These are phyloP conservation scores for Petrocephalus schoutedeni DNA, from an alignment of 2,797 vertebrate species.

Conservation along the genomic window DNA sequence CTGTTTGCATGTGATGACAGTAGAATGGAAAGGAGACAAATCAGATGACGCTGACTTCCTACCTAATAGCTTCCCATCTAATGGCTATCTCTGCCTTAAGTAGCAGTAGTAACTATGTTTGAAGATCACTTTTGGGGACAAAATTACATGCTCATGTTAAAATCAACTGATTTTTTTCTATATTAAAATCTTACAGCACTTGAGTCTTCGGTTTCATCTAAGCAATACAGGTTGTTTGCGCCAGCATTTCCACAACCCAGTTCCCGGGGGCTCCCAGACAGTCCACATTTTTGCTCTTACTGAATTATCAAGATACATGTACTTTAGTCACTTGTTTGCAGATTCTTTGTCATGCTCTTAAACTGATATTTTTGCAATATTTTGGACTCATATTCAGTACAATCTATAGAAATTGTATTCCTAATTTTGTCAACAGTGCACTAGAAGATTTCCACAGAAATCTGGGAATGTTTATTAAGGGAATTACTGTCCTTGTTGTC, in stretches of 20 bases:
- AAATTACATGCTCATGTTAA: background rate
- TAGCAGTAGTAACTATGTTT: background rate
- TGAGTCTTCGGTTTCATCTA: background rate
- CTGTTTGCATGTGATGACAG: background rate
- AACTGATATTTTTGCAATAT: background rate
- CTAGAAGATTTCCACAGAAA: background rate
- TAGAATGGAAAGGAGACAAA: background rate
- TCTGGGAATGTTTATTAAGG: background rate
- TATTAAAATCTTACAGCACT: background rate
- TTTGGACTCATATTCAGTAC: background rate
- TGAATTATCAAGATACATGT: background rate
- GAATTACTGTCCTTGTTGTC: background rate
- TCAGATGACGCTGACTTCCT: background rate
- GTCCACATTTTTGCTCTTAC: background rate
- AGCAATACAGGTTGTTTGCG: background rate
- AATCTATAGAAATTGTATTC: background rate
- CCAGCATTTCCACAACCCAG: background rate
- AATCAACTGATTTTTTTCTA: background rate
- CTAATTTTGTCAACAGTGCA: background rate
- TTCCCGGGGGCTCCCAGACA: background rate
- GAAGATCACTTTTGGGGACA: background rate
- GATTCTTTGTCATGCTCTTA: background rate
- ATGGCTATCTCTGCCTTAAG: background rate
- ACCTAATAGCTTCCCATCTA: background rate
- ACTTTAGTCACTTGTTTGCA: background rate